phyloP scores from a whole-genome alignment of 2,888 invertebrate species.

The Pandemis heparana region DNA sequence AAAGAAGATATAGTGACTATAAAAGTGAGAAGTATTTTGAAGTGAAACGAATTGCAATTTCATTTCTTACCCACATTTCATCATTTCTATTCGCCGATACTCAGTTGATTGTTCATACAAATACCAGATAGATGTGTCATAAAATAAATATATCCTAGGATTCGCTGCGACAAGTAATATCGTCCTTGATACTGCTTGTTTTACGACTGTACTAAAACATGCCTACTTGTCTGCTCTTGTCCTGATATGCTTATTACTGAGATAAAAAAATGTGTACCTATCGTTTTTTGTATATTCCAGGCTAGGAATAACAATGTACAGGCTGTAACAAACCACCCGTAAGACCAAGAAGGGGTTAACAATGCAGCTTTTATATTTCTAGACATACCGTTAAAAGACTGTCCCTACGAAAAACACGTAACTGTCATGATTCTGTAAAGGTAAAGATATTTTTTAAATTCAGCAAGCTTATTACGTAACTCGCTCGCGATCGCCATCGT shows the following conservation, averaged over 20 bases:
- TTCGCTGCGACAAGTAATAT: constrained; percentile 24
- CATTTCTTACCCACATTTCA: not conserved
- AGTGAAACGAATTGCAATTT: not conserved
- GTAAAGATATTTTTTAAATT: no score
- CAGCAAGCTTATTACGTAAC: no score
- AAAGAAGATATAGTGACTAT: no score
- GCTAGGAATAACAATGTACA: not conserved
- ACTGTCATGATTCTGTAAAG: no score
- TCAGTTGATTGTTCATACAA: constrained; percentile 34
- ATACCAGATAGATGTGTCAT: constrained; percentile 26
- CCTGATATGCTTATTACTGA: constrained; percentile 16
- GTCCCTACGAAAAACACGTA: no score
- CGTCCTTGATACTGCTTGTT: constrained; percentile 14
- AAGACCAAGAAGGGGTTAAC: no score
- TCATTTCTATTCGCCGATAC: not conserved
- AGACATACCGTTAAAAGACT: no score
- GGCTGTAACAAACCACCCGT: no score
- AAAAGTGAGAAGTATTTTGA: no score
- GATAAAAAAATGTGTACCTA: not conserved
- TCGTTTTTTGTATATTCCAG: not conserved
- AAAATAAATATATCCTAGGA: constrained; percentile 34
- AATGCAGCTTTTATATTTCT: no score
- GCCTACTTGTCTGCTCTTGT: constrained; percentile 1
- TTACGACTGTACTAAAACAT: constrained; percentile 32
- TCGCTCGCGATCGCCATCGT: no score